A percentile compares a stretch with the other conserved stretches of the same genome.
Conservation (phyloP, 2,888 invertebrate species). For the Drosophila hamatofila region DNA sequence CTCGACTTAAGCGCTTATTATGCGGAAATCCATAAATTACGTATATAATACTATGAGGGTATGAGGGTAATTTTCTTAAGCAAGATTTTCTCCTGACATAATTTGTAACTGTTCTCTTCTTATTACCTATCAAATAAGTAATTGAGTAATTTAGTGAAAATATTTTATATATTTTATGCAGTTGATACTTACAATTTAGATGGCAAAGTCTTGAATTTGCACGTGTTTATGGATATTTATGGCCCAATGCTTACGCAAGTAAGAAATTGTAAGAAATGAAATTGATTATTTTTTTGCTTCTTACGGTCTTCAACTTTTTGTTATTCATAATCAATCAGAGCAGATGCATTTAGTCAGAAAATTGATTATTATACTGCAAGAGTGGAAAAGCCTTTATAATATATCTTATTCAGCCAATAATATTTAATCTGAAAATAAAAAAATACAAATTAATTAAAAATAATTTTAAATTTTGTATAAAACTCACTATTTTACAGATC, state of each 20-base stretch:
- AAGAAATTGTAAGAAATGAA: no score
- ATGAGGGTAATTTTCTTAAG: not conserved
- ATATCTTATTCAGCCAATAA: no score
- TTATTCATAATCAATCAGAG: not conserved
- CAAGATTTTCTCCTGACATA: not conserved
- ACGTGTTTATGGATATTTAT: no score
- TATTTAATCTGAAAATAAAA: no score
- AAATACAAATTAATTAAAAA: not conserved
- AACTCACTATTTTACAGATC: not conserved
- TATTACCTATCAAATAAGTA: not conserved
- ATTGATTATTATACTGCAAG: not conserved
- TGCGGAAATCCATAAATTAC: slow-evolving; percentile 32
- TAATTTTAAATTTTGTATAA: not conserved
- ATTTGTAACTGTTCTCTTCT: not conserved
- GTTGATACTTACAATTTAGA: not conserved
- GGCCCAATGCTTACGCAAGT: no score
- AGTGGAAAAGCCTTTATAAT: no score
- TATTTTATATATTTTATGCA: not conserved
- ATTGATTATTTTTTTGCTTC: not conserved
- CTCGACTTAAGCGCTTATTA: slow-evolving; percentile 27
- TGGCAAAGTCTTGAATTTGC: no score
- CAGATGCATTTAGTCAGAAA: not conserved
- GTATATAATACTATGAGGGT: not conserved
- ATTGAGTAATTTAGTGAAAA: not conserved
- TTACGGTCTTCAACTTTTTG: not conserved